Percentiles rank a stretch among this genome's conserved stretches.
Conservation (phyloP, 2,888 invertebrate species). For the Acrobasis repandana region DNA sequence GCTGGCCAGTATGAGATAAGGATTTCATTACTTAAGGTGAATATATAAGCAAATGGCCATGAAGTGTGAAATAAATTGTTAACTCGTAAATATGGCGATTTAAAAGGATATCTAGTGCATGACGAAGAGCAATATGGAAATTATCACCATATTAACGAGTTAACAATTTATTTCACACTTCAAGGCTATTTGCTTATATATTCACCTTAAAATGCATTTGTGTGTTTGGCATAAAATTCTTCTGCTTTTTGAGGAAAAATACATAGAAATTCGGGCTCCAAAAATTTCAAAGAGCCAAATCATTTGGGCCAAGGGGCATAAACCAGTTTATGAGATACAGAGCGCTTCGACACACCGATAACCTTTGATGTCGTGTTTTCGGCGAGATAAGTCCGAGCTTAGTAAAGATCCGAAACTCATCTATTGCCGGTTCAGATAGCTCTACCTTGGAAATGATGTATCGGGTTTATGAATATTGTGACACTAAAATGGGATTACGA, state of each 20-base stretch:
- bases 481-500: slow-evolving; percentile 13
- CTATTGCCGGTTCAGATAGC: slow-evolving; percentile 13
- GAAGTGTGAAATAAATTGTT: no score
- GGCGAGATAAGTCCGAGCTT: slow-evolving; percentile 14
- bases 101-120: no score
- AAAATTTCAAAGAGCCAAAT: neutral
- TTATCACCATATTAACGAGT: no score
- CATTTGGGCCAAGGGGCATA: neutral
- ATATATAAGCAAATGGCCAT: no score
- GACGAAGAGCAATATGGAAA: no score
- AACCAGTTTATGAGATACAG: slow-evolving; percentile 16
- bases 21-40: no score
- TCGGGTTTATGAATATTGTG: slow-evolving; percentile 16
- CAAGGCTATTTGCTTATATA: no score
- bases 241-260: neutral
- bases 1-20: no score
- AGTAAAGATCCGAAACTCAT: slow-evolving; percentile 1
- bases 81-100: no score
- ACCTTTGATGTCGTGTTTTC: slow-evolving; percentile 18
- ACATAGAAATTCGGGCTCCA: neutral
- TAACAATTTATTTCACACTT: no score
- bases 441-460: slow-evolving; percentile 5
- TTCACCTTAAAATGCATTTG: no score
- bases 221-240: no score
- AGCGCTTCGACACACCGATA: slow-evolving; percentile 17